Conservation (phyloP, 2,113 vertebrate genomes). For the Speoplatyrhinus poulsoni region DNA sequence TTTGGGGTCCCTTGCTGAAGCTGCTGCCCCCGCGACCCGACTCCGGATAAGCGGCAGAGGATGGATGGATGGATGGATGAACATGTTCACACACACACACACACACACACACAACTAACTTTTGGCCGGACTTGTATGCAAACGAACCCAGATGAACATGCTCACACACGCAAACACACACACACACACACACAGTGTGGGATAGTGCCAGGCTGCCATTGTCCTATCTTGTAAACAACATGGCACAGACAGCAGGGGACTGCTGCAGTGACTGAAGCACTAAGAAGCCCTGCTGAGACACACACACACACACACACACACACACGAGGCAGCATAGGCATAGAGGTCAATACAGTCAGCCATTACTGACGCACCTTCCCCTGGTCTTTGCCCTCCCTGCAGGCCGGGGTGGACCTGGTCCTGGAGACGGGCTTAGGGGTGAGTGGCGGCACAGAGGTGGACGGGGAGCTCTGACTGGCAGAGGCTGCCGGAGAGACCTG, state of each 20-base stretch:
- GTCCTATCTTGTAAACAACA: constrained; percentile 72
- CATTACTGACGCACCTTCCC: constrained; percentile 68
- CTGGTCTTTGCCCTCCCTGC: constrained; percentile 78
- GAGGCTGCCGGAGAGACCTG: constrained; percentile 60
- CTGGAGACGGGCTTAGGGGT: constrained; percentile 78
- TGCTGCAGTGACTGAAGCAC: constrained; percentile 65
- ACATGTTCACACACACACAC: constrained; percentile 6
- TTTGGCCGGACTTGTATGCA: constrained; percentile 21
- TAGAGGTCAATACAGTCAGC: too few relatives aligned
- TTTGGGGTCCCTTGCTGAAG: too few relatives aligned
- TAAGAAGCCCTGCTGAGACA: constrained; percentile 59
- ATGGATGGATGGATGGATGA: too few relatives aligned
- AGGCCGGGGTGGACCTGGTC: constrained; percentile 74
- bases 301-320: constrained; percentile 29
- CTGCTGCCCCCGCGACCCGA: too few relatives aligned
- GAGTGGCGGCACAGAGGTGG: constrained; percentile 40
- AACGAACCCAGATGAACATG: not conserved
- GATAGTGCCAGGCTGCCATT: constrained; percentile 57
- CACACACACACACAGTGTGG: constrained; percentile 23
- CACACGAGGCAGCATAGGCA: not conserved
- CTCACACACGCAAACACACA: not conserved
- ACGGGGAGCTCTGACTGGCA: constrained; percentile 48
- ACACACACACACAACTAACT: constrained; percentile 5
- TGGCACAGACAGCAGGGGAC: constrained; percentile 63
- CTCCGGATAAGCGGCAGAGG: too few relatives aligned